These are phyloP conservation scores for Catalaphyllia jardinei DNA, from an alignment of 64 coral and sea anemone species.

Conservation along the genomic window DNA sequence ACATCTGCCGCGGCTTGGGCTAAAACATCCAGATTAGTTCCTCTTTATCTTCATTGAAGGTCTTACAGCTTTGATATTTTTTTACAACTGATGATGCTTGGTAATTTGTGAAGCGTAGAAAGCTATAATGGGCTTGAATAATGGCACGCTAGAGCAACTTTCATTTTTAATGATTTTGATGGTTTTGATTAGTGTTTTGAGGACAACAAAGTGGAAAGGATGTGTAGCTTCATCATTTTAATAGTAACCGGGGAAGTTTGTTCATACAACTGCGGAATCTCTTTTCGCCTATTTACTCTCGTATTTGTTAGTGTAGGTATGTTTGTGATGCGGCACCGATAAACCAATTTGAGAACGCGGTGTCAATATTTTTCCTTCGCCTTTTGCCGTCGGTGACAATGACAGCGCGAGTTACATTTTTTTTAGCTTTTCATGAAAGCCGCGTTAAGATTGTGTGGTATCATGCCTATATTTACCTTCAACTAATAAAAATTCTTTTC, in stretches of 20 bases:
- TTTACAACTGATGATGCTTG: constrained; percentile 36
- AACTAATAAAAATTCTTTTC: neutral
- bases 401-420: constrained; percentile 26
- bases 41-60: constrained; percentile 70
- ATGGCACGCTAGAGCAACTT: constrained; percentile 54
- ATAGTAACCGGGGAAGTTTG: constrained; percentile 62
- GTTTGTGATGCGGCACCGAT: constrained; percentile 49
- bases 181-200: constrained; percentile 79
- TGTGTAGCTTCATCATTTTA: constrained; percentile 72
- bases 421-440: constrained; percentile 31
- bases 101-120: constrained; percentile 41
- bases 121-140: constrained; percentile 36
- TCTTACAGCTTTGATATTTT: constrained; percentile 50
- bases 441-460: neutral
- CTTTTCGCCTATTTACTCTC: constrained; percentile 54
- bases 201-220: constrained; percentile 81
- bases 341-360: constrained; percentile 44
- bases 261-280: constrained; percentile 54
- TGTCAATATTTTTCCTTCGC: constrained; percentile 59
- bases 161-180: constrained; percentile 69
- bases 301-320: constrained; percentile 71
- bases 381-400: constrained; percentile 54
- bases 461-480: constrained; percentile 30
- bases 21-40: constrained; percentile 72
- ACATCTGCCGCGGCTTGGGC: constrained; percentile 60